Evolutionary conservation across 2,113 vertebrate genomes (phyloP), one percentile per base, ranked within the genome.

Genomic region (Caretta caretta): DNA sequence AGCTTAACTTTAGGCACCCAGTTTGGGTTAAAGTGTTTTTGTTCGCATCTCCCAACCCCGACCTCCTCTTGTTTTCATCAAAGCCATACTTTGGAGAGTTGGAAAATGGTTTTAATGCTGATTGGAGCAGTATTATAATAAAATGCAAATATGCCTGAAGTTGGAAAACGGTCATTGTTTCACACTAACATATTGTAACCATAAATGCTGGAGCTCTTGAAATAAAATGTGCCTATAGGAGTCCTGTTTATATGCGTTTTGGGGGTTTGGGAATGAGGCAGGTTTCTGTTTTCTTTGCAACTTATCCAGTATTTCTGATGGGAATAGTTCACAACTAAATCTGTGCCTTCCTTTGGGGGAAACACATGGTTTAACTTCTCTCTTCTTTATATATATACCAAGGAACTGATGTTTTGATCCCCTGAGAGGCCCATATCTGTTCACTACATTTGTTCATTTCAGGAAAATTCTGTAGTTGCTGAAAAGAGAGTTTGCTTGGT

Each of bases 321-420:
- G 91, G 59, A 96, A 92, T 94, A 57, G 65, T 94, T 97, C 89
- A 72, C 59, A 89, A 48, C 65, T 56, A 81, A 90, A 91, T 72
- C 54, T 90, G 53, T 95, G 53, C 72, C 50, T 96, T 96, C 79
- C 88, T 90, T 49, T 93, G 81, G 50, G 93, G 72, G 22, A 91
- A 94, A 82, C 59, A 83, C 92, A 92, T 90, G 88, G 93, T 88
- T 96, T 94, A 90, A 94, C 89, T 94, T 90, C 78, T 84, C 50
- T 92, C 57, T 96, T 97, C 78, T 92, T 78, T 91, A 80, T 91
- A 2, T 69, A 65, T 92, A 65, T 86, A 69, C 86, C 1, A 22
- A 83, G 50, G 31, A 93, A 89, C 80, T 51, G 88, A 86, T 83
- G 95, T 84, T 90, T 94, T 90, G 56, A 82, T 97, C 95, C 90